Conservation (phyloP, 92 coral and sea anemone genomes). For the Desmophyllum pertusum region DNA sequence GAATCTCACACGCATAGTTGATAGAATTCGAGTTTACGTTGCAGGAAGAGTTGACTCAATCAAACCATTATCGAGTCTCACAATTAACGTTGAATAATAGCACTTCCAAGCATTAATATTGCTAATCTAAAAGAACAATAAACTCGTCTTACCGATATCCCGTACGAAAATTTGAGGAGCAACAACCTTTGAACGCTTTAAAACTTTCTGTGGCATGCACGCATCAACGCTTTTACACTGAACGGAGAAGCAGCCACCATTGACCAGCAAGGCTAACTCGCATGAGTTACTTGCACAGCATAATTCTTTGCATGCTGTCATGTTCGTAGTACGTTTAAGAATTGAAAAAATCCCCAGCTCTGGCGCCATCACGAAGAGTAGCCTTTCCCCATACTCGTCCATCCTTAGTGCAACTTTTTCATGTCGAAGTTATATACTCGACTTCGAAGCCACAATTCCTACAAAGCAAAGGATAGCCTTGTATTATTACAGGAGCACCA, state of each 20-base stretch:
- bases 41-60: background rate
- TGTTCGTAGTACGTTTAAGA: conserved; percentile 54
- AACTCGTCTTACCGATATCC: conserved; percentile 41
- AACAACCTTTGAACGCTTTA: conserved; percentile 18
- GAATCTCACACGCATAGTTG: background rate
- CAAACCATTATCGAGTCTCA: background rate
- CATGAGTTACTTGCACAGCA: conserved; percentile 74
- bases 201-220: conserved; percentile 68
- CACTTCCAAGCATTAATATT: background rate
- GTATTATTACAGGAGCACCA: background rate
- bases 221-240: conserved; percentile 75
- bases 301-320: conserved; percentile 72
- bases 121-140: background rate
- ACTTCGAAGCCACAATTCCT: conserved; percentile 37
- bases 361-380: conserved; percentile 72
- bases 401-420: conserved; percentile 49
- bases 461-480: background rate
- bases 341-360: conserved; percentile 80
- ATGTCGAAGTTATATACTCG: conserved; percentile 29
- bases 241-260: conserved; percentile 83
- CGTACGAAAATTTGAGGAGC: conserved; percentile 59
- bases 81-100: background rate
- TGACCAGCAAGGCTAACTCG: conserved; percentile 70
- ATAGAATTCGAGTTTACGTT: background rate
- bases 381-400: conserved; percentile 53